Conservation (phyloP, 2,113 vertebrate species). For the Castor canadensis region DNA sequence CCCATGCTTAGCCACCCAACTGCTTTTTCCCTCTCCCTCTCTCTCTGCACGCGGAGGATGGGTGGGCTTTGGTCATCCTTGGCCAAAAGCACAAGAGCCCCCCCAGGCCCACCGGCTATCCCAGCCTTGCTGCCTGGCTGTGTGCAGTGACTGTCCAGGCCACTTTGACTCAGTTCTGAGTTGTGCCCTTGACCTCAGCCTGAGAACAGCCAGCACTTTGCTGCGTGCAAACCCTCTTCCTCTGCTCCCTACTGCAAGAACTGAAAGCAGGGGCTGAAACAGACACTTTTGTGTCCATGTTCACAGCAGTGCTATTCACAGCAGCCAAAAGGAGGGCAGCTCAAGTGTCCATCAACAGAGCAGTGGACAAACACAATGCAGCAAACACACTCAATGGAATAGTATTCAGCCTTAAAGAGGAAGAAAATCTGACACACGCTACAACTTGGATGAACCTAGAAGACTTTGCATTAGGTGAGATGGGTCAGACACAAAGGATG, state of each 20-base stretch:
- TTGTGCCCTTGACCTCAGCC: background rate
- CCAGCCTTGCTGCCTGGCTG: no score
- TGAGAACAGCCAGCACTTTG: no score
- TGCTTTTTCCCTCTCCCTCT: background rate
- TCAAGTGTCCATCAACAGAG: background rate
- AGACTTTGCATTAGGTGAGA: background rate
- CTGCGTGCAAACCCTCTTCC: background rate
- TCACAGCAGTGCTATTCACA: background rate
- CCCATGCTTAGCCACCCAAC: background rate
- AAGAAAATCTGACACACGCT: background rate
- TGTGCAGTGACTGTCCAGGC: background rate
- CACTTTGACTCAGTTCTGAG: background rate
- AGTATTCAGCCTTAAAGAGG: background rate
- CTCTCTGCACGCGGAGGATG: background rate
- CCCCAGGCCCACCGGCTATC: no score
- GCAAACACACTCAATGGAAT: rapidly evolving
- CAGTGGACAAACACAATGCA: rapidly evolving
- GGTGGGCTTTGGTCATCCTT: background rate
- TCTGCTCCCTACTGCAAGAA: background rate
- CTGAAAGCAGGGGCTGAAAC: background rate
- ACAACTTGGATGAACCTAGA: background rate
- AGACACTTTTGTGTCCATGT: background rate
- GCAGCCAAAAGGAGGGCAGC: background rate
- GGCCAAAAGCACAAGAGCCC: no score
- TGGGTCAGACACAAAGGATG: background rate